Evolutionary conservation across 2,113 vertebrate species (phyloP).

Genomic region (Urocynchramus pylzowi): DNA sequence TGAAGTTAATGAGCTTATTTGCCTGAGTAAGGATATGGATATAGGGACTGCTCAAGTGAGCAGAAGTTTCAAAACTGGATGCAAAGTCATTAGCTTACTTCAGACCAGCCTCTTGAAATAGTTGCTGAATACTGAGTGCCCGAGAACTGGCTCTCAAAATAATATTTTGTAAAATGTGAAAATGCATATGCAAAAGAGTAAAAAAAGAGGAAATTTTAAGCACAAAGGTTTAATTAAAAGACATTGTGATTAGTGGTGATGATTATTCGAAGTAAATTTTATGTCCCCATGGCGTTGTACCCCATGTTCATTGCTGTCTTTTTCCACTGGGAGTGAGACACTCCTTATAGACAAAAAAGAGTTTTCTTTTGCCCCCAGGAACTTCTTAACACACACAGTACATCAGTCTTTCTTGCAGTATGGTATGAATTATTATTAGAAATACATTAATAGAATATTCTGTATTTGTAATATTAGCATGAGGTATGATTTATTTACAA

Average conservation of each 20-base stretch:
- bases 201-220: not conserved
- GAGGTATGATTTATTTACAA: conserved; percentile 27
- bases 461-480: not conserved
- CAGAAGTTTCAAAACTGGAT: conserved; percentile 16
- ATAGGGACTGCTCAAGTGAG: conserved; percentile 12
- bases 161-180: not conserved
- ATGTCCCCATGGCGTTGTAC: not conserved
- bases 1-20: conserved; percentile 58
- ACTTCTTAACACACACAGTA: not conserved
- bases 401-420: not conserved
- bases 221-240: not conserved
- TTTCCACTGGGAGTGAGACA: not conserved
- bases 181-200: not conserved
- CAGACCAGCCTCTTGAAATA: conserved; percentile 2
- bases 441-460: not conserved
- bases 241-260: not conserved
- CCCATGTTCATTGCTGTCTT: not conserved
- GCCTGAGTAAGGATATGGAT: not conserved
- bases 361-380: not conserved
- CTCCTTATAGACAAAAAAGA: not conserved
- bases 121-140: not conserved
- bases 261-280: not conserved
- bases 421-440: not conserved
- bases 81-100: conserved; percentile 21
- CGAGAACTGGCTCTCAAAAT: not conserved